Evolutionary conservation across 2,113 vertebrate genomes (phyloP), one percentile per base, ranked within the genome.

Genomic region (Ptilorrhoa leucosticta): DNA sequence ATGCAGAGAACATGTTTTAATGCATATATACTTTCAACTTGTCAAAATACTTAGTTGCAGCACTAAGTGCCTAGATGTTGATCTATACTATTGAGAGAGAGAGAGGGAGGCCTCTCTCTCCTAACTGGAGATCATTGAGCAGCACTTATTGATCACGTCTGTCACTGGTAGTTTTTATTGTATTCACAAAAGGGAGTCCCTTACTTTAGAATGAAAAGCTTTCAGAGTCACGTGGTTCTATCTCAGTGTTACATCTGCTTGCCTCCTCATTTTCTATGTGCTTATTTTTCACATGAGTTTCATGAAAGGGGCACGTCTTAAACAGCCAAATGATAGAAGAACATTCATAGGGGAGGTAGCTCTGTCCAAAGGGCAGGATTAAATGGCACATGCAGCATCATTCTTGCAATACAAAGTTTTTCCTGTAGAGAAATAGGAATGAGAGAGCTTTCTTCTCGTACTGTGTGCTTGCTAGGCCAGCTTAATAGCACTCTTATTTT

Each of bases 331-430:
- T 40, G 78, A 91, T 73, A 48, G 44, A 89, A 87, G 47, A 69
- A 51, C 33, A 10, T 80, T 91, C 54, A 45, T 86, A 24, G 88
- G 68, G 28, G 51, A 87, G 42, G 28, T 57, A 23, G 35, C 68
- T 70, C 56, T 95, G 54, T 77, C 45, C 68, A 61, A 22, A 84
- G 82, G 77, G 56, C 65, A 91, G 88, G 60, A 51, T 85, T 89
- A 85, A 95, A 54, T 56, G 58, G 60, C 71, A 75, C 23, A 4
- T 69, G 69, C 35, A 39, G 69, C 57, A 85, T 80, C 76, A 20
- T 63, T 86, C 83, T 92, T 91, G 89, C 53, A 77, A 73, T 61
- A 20, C 84, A 42, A 81, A 76, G 86, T 78, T 96, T 92, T 89
- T 87, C 47, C 70, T 80, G 28, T 40, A 26, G 68, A 92, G 96